Base-by-base conservation (phyloP, 2,888 invertebrate genomes). In the Rhimphoctona megacephalus region DNA sequence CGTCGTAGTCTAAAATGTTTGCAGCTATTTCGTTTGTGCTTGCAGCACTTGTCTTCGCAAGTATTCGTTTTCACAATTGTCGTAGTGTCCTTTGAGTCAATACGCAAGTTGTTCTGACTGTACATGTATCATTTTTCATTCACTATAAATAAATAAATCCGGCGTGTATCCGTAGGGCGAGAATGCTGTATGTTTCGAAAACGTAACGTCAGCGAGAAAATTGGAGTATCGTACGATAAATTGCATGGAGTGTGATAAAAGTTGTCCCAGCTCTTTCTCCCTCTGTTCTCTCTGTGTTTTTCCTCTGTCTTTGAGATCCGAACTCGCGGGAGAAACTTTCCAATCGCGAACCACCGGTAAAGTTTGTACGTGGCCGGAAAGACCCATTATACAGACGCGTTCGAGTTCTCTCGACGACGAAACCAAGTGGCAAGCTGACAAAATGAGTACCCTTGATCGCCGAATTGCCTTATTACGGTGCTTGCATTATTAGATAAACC, bases 161-260 rank as follows among this genome's bases (percentile, higher is more conserved):
- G 22, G 67, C 33, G n/a, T 5, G 30, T 61, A 61, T 11, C 30
- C 30, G 70, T n/a, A 64, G 66, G 52, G 30, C 52, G 36, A 57
- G 67, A 79, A 66, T 39, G 46, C 46, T 52, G 30, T 72, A 54
- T 70, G 43, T 46, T 66, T 54, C 33, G 4, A 19, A 77, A 74
- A 85, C 87, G 72, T 85, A 81, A 87, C 88, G 84, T 83, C 80
- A 73, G 74, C 69, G 72, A 43, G 61, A 46, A 88, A 88, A 88
- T 89, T 87, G 87, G 88, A 88, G 88, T 88, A 84, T 87, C 80
- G 61, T 52, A 49, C 87, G 86, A 88, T 88, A 89, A 88, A 88
- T 89, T 88, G 86, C 85, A 83, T 74, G 72, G 81, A 83, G 81
- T 83, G 83, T 85, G 81, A 70, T 74, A 66, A 69, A 81, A 83